Base-by-base conservation (phyloP, 2,113 vertebrate species). In the Cygnus atratus region DNA sequence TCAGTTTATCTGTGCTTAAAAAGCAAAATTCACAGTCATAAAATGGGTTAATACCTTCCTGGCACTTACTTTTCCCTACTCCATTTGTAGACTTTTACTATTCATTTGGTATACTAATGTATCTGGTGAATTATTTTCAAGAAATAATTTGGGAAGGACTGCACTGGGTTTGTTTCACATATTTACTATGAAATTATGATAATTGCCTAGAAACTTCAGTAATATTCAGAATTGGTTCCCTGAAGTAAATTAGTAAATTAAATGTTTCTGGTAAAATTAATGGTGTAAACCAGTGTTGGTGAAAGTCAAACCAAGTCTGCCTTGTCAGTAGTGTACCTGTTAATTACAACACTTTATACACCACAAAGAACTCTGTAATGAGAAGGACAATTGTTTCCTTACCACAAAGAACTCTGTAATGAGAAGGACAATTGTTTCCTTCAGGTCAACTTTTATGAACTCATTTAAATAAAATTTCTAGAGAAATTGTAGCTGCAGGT, bases 401-500 rank as follows among this genome's bases (percentile, higher is more conserved):
- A 58, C 16, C 63, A 66, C 13, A 43, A 15, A 72, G 68, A 52
- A 39, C 0, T 11, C 43, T 92, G 26, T 19, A 6, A 66, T 71
- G 43, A 90, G 72, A 89, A 86, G 62, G 77, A 91, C 73, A 72
- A 31, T 10, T 41, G 6, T 84, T 89, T 91, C 61, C 77, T 95
- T 87, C 37, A 63, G 62, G 59, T 81, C 24, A 35, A 28, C 57
- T 90, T 87, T 90, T 90, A 61, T 68, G 31, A 95, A 89, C 22
- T 8, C 15, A 54, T 70, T 97, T 94, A 78, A 93, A 90, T 92
- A 90, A 82, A n/a, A 58, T 78, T 90, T 89, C 46, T 84, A 8
- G 39, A 52, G 46, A 92, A 92, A 92, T 43, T 50, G 57, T 62
- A 59, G 78, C 37, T 61, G 29, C 39, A 25, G 10, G 18, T 85